Conservation (phyloP, 2,888 invertebrate species). For the Ryuthela nishihirai region DNA sequence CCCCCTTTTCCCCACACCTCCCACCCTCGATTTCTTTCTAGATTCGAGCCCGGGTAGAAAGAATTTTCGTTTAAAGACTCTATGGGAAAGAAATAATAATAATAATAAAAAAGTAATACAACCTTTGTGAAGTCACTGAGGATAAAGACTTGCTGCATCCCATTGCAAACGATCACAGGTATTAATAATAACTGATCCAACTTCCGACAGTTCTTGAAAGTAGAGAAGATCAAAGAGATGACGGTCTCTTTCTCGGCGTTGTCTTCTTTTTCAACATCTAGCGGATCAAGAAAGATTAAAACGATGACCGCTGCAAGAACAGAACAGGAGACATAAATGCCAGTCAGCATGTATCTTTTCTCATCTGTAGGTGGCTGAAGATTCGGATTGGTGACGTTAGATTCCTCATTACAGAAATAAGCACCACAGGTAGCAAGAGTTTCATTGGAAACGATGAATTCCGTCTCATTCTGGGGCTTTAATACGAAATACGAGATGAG, state of each 20-base stretch:
- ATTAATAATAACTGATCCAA: slow-evolving; percentile 88
- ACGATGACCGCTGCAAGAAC: slow-evolving; percentile 80
- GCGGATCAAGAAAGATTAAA: slow-evolving; percentile 80
- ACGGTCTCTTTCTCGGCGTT: neutral
- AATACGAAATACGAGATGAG: slow-evolving; percentile 69
- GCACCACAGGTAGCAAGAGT: no score
- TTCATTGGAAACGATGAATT: no score
- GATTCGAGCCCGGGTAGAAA: no score
- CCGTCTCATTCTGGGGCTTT: slow-evolving; percentile 18
- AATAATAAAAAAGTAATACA: no score
- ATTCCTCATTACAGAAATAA: slow-evolving; percentile 21
- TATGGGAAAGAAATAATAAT: no score
- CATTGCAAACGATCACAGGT: slow-evolving; percentile 93
- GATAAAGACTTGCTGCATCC: slow-evolving; percentile 95
- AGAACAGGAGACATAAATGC: slow-evolving; percentile 84
- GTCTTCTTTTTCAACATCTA: slow-evolving; percentile 64
- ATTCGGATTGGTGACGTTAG: slow-evolving; percentile 52
- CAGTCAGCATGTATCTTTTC: slow-evolving; percentile 83
- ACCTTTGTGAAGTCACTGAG: slow-evolving; percentile 63
- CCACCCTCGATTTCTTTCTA: no score
- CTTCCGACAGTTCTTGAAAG: slow-evolving; percentile 79
- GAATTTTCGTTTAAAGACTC: no score
- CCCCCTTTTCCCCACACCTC: no score
- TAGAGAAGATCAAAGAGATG: slow-evolving; percentile 66
- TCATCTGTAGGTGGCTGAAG: slow-evolving; percentile 74